Conservation (phyloP, 1,140 invertebrate species). For the Drosophila athabasca region DNA sequence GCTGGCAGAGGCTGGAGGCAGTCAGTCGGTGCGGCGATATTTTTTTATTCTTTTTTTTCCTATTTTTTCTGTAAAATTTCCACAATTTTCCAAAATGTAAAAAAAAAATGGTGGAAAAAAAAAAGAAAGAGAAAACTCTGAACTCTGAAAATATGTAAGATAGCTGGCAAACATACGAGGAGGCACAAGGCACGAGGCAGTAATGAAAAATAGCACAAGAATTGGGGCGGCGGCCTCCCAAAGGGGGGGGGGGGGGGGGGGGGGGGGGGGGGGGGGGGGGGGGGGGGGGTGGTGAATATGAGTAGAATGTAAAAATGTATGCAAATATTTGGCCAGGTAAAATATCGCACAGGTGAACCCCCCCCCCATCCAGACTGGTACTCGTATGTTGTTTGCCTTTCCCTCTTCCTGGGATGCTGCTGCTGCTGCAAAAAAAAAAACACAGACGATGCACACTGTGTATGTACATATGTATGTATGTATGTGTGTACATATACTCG, state of each 20-base stretch:
- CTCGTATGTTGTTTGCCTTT: conserved; percentile 34
- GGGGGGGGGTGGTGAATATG: conserved; percentile 6
- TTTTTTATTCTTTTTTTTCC: conserved; percentile 33
- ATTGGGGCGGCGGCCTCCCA: not conserved
- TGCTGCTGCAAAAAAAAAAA: conserved; percentile 3
- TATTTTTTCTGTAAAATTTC: conserved; percentile 24
- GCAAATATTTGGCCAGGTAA: conserved; percentile 66
- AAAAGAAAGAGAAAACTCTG: conserved; percentile 19
- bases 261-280: no score
- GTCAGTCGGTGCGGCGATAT: conserved; percentile 30
- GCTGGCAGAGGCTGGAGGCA: not conserved
- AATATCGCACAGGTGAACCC: conserved; percentile 38
- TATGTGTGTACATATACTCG: no score
- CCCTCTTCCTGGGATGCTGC: not conserved
- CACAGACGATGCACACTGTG: conserved; percentile 22
- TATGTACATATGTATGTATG: no score
- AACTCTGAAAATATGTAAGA: conserved; percentile 38
- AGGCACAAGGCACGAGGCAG: not conserved
- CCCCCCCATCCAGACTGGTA: not conserved
- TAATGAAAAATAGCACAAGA: conserved; percentile 64
- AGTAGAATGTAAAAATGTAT: conserved; percentile 39
- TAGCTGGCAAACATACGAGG: conserved; percentile 53
- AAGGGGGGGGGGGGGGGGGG: no score
- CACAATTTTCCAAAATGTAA: conserved; percentile 14
- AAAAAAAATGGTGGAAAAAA: conserved; percentile 33